Conservation (phyloP, 2,797 vertebrate genomes). For the Margarornis squamiger region DNA sequence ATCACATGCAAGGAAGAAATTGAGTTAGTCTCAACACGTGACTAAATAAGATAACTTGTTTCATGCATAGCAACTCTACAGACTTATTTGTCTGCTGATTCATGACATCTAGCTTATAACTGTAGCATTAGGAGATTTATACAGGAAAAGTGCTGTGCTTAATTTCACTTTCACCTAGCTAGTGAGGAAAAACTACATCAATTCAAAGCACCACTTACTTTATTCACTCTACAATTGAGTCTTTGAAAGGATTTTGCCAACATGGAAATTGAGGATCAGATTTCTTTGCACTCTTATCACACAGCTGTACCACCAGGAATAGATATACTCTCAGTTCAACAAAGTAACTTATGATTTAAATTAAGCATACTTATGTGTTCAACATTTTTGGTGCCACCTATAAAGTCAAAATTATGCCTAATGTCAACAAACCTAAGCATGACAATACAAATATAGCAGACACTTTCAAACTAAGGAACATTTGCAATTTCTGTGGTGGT, state of each 20-base stretch:
- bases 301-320: background rate
- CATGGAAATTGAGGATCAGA: background rate
- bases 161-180: background rate
- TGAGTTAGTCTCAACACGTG: background rate
- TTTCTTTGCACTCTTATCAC: background rate
- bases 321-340: background rate
- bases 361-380: background rate
- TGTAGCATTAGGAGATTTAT: background rate
- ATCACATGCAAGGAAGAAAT: background rate
- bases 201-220: background rate
- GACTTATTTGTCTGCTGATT: background rate
- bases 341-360: background rate
- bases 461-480: background rate
- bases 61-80: background rate
- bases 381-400: background rate
- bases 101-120: background rate
- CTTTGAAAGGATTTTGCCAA: background rate
- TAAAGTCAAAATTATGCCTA: background rate
- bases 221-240: background rate
- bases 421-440: background rate
- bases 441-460: background rate
- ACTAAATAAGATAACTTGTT: slow-evolving; percentile 31
- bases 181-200: background rate
- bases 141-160: background rate
- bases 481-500: background rate